Conservation (phyloP, 2,888 invertebrate species). For the Hyles lineata region DNA sequence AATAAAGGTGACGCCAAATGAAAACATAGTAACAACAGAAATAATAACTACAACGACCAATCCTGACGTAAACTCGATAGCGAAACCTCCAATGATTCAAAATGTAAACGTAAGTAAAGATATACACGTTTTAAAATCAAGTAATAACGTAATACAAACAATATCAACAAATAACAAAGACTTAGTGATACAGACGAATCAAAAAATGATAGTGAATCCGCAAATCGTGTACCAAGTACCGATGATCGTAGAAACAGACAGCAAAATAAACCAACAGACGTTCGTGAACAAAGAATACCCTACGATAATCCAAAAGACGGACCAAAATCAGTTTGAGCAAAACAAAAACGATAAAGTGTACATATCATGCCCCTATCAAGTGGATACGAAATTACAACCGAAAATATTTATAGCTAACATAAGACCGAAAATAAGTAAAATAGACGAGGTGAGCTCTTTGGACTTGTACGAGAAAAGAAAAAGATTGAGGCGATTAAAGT, state of each 20-base stretch:
- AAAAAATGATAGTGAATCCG: slow-evolving; percentile 70
- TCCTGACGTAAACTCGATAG: slow-evolving; percentile 32
- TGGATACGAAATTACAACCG: slow-evolving; percentile 70
- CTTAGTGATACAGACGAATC: slow-evolving; percentile 60
- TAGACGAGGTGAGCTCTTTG: slow-evolving; percentile 74
- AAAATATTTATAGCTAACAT: slow-evolving; percentile 74
- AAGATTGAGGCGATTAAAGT: slow-evolving; percentile 72
- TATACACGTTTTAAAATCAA: slow-evolving; percentile 65
- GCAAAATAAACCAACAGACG: slow-evolving; percentile 53
- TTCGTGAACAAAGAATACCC: slow-evolving; percentile 58
- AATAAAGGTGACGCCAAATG: slow-evolving; percentile 56
- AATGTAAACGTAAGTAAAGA: slow-evolving; percentile 52
- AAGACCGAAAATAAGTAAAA: slow-evolving; percentile 59
- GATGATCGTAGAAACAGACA: slow-evolving; percentile 67
- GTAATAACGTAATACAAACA: slow-evolving; percentile 64
- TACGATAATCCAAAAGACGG: slow-evolving; percentile 58
- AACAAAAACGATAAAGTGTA: slow-evolving; percentile 68
- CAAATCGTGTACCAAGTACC: slow-evolving; percentile 78
- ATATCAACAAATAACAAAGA: slow-evolving; percentile 64
- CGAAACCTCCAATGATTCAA: neutral
- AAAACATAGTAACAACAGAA: slow-evolving; percentile 61
- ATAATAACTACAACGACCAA: slow-evolving; percentile 30
- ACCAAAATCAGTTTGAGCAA: slow-evolving; percentile 59
- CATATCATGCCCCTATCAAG: slow-evolving; percentile 73
- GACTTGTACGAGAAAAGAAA: slow-evolving; percentile 84